Evolutionary conservation across 2,888 invertebrate species (phyloP).

Genomic region (Drosophila kambysellisi): DNA sequence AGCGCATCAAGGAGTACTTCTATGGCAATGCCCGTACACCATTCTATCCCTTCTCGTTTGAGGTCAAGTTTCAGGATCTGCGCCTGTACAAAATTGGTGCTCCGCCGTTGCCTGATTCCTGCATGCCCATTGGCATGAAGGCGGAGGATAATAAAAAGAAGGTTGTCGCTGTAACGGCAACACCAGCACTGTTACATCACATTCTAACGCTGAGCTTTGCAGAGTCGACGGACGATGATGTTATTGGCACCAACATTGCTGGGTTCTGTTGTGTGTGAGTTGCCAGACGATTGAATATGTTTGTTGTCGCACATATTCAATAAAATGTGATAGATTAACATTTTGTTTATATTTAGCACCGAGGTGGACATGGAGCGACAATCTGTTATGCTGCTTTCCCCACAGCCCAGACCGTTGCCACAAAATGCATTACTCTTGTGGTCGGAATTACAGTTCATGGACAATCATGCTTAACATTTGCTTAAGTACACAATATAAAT

Average conservation of each 20-base stretch:
- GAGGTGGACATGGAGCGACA: constrained; percentile 95
- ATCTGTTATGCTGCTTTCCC: constrained; percentile 94
- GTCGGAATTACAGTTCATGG: constrained; percentile 98
- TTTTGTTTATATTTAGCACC: constrained; percentile 88
- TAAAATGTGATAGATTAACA: neutral
- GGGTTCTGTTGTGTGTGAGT: constrained; percentile 97
- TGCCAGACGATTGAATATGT: too few species aligned
- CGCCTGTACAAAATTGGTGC: constrained; percentile 98
- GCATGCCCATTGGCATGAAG: constrained; percentile 98
- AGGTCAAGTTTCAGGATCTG: constrained; percentile 95
- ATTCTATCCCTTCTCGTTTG: constrained; percentile 97
- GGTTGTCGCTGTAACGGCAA: constrained; percentile 92
- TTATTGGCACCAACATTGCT: constrained; percentile 93
- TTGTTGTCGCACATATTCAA: neutral
- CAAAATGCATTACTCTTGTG: constrained; percentile 94
- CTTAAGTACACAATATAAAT: neutral
- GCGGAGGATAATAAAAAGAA: constrained; percentile 95
- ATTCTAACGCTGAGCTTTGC: constrained; percentile 95
- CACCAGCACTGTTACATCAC: constrained; percentile 93
- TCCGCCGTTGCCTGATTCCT: constrained; percentile 96
- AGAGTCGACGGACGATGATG: constrained; percentile 92
- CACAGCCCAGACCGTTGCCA: constrained; percentile 96
- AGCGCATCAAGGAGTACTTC: constrained; percentile 96
- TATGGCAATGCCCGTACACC: constrained; percentile 92
- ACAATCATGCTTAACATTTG: constrained; percentile 88